Evolutionary conservation across 2,888 invertebrate species (phyloP), one percentile per base, ranked within the genome.

Genomic region (Drosophila kanekoi): DNA sequence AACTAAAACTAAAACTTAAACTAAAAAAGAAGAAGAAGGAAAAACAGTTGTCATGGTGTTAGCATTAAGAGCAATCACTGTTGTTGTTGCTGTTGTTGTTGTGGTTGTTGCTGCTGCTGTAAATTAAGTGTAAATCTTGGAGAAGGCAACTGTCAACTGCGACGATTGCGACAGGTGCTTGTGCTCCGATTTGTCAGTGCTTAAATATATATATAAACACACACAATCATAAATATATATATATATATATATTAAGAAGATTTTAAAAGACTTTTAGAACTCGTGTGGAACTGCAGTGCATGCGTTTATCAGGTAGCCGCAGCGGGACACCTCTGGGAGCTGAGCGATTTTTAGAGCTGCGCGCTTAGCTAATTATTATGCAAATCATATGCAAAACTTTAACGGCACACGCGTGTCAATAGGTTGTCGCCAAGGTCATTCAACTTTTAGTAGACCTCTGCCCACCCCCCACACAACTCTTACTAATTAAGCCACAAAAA

Each of bases 1-100:
- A 78, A 57, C 57, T 49, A 41, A 61, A 59, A 47, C 28, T 28
- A 54, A 65, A 6, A 28, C 4, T 64, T 56, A 44, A 60, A 56
- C 23, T 40, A 37, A 28, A 49, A 48, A 33, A 35, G 33, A 28
- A 20, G 32, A 20, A 18, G n/a, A 60, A 40, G 38, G 23, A 68
- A 86, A 87, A 63, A 52, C 56, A 75, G 67, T 81, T 82, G 87
- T 82, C 82, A 82, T 87, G 66, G 87, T 87, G 81, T 72, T 82
- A 79, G 52, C 79, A 79, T 84, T 84, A 81, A 87, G 72, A 71
- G 69, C 71, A 76, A 59, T 81, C 74, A 56, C 44, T 66, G 53
- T 10, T 51, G 54, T 59, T 72, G 64, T 54, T 54, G 77, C 35
- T 68, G 77, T 32, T 70, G 59, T 59, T 45, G 77, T 59, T 45